Evolutionary conservation across 2,797 vertebrate species (phyloP).

Genomic region (Pogonophryne albipinna): DNA sequence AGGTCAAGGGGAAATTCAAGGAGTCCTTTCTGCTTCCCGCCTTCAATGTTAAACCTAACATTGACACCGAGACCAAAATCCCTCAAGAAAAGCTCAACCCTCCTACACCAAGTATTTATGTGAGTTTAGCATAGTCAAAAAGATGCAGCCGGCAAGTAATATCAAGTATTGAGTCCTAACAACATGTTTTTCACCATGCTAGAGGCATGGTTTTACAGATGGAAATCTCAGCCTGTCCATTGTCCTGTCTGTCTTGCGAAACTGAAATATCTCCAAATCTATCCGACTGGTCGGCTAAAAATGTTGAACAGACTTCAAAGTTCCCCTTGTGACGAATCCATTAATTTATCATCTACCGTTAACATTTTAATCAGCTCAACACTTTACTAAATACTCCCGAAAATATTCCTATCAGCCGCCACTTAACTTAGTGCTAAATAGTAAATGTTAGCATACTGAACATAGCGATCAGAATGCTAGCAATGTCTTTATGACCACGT

Average conservation of each 20-base stretch:
- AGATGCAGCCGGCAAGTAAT: not conserved
- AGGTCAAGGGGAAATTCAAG: slow-evolving; percentile 88
- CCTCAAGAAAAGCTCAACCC: slow-evolving; percentile 92
- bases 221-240: not conserved
- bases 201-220: not conserved
- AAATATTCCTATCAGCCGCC: not conserved
- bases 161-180: not conserved
- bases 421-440: not conserved
- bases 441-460: not conserved
- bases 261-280: not conserved
- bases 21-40: slow-evolving; percentile 90
- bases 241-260: not conserved
- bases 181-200: slow-evolving; percentile 5
- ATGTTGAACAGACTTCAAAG: not conserved
- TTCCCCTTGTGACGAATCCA: not conserved
- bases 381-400: not conserved
- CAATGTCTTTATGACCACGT: not conserved
- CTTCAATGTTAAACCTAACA: slow-evolving; percentile 90
- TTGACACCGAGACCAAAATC: slow-evolving; percentile 79
- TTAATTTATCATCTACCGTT: not conserved
- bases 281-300: not conserved
- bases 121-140: slow-evolving; percentile 68
- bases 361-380: not conserved
- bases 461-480: not conserved
- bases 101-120: slow-evolving; percentile 95